Base-by-base conservation (phyloP, 1,140 invertebrate species). In the Adoxophyes honmai region DNA sequence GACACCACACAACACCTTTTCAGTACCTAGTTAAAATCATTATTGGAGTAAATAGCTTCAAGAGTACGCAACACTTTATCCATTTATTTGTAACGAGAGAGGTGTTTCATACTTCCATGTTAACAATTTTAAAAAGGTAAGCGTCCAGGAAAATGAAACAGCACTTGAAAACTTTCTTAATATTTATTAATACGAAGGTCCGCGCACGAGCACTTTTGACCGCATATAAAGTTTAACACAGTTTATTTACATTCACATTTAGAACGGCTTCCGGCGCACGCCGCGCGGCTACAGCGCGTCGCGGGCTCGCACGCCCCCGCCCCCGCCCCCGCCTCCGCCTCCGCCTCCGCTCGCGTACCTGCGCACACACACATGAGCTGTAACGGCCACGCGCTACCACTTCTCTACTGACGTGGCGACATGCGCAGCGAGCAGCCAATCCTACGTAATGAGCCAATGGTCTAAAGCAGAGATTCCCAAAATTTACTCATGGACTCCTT, bases 371-470 rank as follows among this genome's bases (percentile, higher is more conserved):
- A 35, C 11, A 13, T 5, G 1, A 13, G 11, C 18, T 9, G 2
- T 6, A 21, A 48, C 18, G n/a, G 2, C 18, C 0, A 10, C 16
- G 21, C 16, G 42, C 42, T 21, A 21, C 42, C 21, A 48, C 28
- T n/a, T n/a, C n/a, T n/a, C n/a, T n/a, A n/a, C n/a, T n/a, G n/a
- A n/a, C 11, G 18, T 18, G 42, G 42, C 21, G 21, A n/a, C 42
- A 48, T 48, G 42, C 42, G 42, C 16, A 48, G 42, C 42, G 42
- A 33, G 42, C 42, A 48, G 42, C 16, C 42, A 48, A 21, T 48
- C 42, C 21, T 48, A 48, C 42, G 21, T 6, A 3, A 28, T 28
- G 42, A 48, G 21, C 42, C 21, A 48, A 48, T 48, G 42, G 21
- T 48, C 16, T n/a, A 28, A 48, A 21, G 21, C 21, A 18, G 42